Conservation (phyloP, 1,140 invertebrate species). For the Phenacoccus solenopsis region DNA sequence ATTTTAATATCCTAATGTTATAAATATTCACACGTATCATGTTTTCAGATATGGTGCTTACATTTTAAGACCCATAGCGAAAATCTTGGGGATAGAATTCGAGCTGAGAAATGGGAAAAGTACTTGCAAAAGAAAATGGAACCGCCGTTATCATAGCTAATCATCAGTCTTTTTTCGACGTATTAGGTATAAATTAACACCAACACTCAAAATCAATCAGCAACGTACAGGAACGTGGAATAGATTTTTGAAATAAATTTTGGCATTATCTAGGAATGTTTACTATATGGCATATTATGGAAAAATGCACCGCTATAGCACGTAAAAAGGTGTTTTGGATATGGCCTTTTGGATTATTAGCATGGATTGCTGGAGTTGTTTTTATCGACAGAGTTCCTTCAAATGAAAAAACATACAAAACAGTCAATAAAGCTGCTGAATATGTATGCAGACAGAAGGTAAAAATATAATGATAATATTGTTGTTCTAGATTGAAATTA, state of each 20-base stretch:
- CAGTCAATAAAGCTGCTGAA: slow-evolving; percentile 22
- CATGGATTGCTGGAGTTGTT: slow-evolving; percentile 73
- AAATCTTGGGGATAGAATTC: slow-evolving; percentile 37
- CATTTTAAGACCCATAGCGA: slow-evolving; percentile 27
- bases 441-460: slow-evolving; percentile 24
- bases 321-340: slow-evolving; percentile 79
- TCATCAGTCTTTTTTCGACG: slow-evolving; percentile 41
- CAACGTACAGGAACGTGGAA: no score
- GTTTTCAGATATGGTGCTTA: slow-evolving; percentile 24
- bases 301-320: slow-evolving; percentile 40
- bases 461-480: slow-evolving; percentile 19
- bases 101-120: slow-evolving; percentile 35
- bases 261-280: slow-evolving; percentile 29
- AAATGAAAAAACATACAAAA: slow-evolving; percentile 32
- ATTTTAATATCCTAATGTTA: no score
- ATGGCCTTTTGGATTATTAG: slow-evolving; percentile 75
- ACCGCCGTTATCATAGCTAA: slow-evolving; percentile 38
- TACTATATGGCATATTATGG: slow-evolving; percentile 37
- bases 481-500: no score
- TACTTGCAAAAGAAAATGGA: slow-evolving; percentile 29
- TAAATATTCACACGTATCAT: no score
- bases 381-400: slow-evolving; percentile 66
- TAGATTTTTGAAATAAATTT: neutral
- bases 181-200: no score
- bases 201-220: no score